Conservation (phyloP, 1,140 invertebrate species). For the Battus philenor region DNA sequence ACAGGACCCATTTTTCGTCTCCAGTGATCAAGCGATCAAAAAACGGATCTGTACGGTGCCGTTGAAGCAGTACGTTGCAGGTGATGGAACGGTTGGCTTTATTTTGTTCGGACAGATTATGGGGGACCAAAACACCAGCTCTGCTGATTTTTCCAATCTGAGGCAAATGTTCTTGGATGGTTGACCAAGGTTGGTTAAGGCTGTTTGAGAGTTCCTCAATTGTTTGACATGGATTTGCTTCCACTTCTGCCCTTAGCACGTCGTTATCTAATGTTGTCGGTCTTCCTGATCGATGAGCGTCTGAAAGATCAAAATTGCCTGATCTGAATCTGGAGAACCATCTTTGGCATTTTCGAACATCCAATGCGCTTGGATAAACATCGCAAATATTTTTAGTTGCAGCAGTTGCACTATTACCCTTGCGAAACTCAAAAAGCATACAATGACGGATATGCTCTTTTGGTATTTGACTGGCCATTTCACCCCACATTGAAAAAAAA, state of each 20-base stretch:
- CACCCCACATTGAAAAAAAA: neutral
- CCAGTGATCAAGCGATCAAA: constrained; percentile 10
- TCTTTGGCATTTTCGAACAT: neutral
- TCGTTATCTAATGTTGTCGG: neutral
- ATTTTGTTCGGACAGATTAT: constrained; percentile 17
- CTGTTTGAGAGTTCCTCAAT: constrained; percentile 9
- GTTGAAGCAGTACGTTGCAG: constrained; percentile 17
- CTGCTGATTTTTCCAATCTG: constrained; percentile 9
- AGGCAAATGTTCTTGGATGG: constrained; percentile 8
- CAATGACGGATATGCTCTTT: neutral
- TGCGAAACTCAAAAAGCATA: neutral
- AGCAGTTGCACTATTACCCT: neutral
- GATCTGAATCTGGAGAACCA: no score
- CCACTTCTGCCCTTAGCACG: constrained; percentile 5
- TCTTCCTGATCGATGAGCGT: neutral
- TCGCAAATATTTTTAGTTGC: no score
- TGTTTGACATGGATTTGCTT: constrained; percentile 14
- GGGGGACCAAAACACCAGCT: constrained; percentile 14
- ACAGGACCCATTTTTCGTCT: constrained; percentile 7
- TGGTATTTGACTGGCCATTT: neutral
- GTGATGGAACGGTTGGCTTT: constrained; percentile 16
- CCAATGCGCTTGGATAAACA: neutral
- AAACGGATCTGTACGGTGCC: neutral
- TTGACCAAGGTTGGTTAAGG: no score
- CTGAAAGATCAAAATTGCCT: constrained; percentile 3